Evolutionary conservation across 2,113 vertebrate genomes (phyloP).

Genomic region (Pangasianodon gigas): DNA sequence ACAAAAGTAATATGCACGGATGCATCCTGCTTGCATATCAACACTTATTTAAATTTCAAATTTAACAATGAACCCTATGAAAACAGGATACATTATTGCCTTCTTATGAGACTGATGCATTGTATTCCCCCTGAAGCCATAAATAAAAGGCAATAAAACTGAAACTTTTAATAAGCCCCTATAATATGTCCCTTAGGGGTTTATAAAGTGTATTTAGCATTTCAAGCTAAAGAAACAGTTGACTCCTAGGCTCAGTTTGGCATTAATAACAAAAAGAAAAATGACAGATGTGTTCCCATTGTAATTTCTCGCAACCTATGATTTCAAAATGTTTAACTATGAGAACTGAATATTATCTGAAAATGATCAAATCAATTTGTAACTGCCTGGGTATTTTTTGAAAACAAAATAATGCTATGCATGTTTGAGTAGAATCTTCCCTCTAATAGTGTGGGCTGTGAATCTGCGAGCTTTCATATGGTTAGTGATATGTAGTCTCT

Average conservation of each 20-base stretch:
- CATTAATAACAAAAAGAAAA: constrained; percentile 62
- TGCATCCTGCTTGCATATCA: constrained; percentile 50
- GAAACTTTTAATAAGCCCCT: constrained; percentile 76
- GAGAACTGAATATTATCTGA: constrained; percentile 36
- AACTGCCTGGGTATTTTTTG: neutral
- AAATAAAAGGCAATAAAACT: constrained; percentile 75
- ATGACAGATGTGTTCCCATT: constrained; percentile 60
- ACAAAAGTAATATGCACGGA: constrained; percentile 52
- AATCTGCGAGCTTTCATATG: neutral
- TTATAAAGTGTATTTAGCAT: constrained; percentile 65
- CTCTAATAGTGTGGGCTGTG: neutral
- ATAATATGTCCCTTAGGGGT: constrained; percentile 62
- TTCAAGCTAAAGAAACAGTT: constrained; percentile 60
- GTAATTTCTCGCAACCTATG: constrained; percentile 41
- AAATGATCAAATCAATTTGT: constrained; percentile 35
- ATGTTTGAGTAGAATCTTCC: neutral
- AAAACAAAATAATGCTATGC: neutral
- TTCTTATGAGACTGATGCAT: constrained; percentile 61
- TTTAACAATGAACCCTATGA: constrained; percentile 59
- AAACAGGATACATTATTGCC: constrained; percentile 65
- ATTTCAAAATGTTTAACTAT: constrained; percentile 40
- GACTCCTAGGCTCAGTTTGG: constrained; percentile 50
- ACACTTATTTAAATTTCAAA: constrained; percentile 61
- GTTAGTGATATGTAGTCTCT: neutral
- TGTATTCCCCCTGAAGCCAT: constrained; percentile 66